Percentiles rank a stretch among this genome's conserved stretches.
These are phyloP conservation scores for Ophiothrix spiculata DNA, from an alignment of 35 echinoderm and acorn worm species.

Conservation along the genomic window DNA sequence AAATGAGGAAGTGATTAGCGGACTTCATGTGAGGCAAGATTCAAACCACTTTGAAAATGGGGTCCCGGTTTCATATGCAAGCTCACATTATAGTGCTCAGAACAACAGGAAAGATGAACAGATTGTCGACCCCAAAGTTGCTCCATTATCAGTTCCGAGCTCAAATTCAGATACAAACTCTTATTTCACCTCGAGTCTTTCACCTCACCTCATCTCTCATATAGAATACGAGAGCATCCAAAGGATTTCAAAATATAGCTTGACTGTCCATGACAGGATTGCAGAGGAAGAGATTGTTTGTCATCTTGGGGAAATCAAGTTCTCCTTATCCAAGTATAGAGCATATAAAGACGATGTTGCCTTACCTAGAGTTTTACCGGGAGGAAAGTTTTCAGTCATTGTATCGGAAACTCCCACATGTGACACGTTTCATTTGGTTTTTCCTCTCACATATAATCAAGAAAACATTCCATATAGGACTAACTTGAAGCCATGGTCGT, in stretches of 20 bases:
- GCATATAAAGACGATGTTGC: neutral
- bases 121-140: too few species aligned
- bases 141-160: too few species aligned
- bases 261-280: conserved; percentile 24
- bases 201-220: conserved; percentile 23
- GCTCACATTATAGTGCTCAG: too few species aligned
- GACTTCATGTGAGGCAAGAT: too few species aligned
- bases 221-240: conserved; percentile 36
- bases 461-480: neutral
- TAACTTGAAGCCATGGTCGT: neutral
- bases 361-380: neutral
- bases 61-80: too few species aligned
- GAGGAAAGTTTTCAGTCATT: neutral
- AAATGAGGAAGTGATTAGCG: too few species aligned
- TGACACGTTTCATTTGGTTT: neutral
- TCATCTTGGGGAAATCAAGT: conserved; percentile 30
- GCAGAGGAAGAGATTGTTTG: neutral
- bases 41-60: too few species aligned
- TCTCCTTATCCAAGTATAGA: neutral
- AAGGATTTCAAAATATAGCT: conserved; percentile 38
- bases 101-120: too few species aligned
- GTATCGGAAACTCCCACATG: neutral
- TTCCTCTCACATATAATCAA: neutral
- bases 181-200: neutral
- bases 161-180: too few species aligned